Evolutionary conservation across 1,140 invertebrate species (phyloP), one percentile per base, ranked within the genome.

Genomic region (Rhopalosiphum maidis): DNA sequence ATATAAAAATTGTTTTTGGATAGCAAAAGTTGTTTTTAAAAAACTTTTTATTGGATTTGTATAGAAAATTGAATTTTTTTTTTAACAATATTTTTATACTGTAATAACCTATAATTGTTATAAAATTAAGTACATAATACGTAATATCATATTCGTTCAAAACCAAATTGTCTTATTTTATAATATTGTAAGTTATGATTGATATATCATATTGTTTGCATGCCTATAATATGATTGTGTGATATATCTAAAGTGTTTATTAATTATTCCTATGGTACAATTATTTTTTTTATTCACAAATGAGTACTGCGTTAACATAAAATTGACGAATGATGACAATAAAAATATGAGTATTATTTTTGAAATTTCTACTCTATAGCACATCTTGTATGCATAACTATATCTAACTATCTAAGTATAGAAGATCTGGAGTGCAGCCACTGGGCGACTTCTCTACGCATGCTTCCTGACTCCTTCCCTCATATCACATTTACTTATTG

Each of bases 11-110:
- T 18, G 41, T 86, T 86, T 86, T 6, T 2, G 11, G 25, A 51
- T 18, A 51, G 25, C 43, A 46, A 86, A 30, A 30, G 25, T 1
- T 30, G 15, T 30, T 86, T 86, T n/a, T 46, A 30, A 86, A 86
- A 85, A 85, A 85, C 83, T 85, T 85, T 85, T 85, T 85, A 85
- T 85, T 43, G 41, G 22, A 43, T 85, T 30, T 43, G 22, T 25
- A 41, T 85, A 43, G 1, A 43, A 85, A 85, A 43, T 85, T 43
- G 83, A 23, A 83, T 37, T 85, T 43, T 46, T 43, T 46, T 82
- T 37, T 82, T 37, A 82, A 35, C 77, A 35, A 86, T 46, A 18
- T 41, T 41, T 41, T 1, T 86, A 35, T 1, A n/a, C 5, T 77
- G 60, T 77, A n/a, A 15, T n/a, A 5, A n/a, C 15, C 30, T 15